These are phyloP conservation scores for Hyperoplus immaculatus DNA, from an alignment of 2,797 vertebrate species.

Conservation along the genomic window DNA sequence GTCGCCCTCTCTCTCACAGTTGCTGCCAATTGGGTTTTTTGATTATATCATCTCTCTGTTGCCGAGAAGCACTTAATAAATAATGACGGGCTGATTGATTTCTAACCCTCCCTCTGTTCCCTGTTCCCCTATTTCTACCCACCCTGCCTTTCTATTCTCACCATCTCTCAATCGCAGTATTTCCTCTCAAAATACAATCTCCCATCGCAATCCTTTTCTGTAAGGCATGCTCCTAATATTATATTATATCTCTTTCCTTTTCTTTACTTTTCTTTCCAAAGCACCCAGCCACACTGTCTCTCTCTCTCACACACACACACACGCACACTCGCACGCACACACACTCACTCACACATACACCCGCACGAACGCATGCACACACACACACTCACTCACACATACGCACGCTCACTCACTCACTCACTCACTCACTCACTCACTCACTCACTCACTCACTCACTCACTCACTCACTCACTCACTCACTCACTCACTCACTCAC, in stretches of 20 bases:
- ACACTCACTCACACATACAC: too few species aligned
- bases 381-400: too few species aligned
- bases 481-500: too few species aligned
- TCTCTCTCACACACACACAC: too few species aligned
- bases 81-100: constrained; percentile 86
- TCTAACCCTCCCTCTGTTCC: constrained; percentile 58
- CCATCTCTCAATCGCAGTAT: constrained; percentile 62
- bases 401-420: too few species aligned
- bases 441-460: too few species aligned
- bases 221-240: constrained; percentile 23
- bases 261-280: background rate
- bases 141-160: constrained; percentile 30
- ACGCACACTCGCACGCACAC: too few species aligned
- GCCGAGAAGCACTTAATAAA: constrained; percentile 84
- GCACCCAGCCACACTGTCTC: too few species aligned
- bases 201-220: constrained; percentile 28
- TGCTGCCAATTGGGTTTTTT: constrained; percentile 75
- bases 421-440: too few species aligned
- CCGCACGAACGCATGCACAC: too few species aligned
- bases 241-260: background rate
- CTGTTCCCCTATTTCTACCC: constrained; percentile 22
- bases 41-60: constrained; percentile 83
- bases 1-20: constrained; percentile 53
- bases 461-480: too few species aligned
- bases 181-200: constrained; percentile 37